A percentile compares a stretch with the other conserved stretches of the same genome.
Evolutionary conservation across 2,888 invertebrate genomes (phyloP).

Genomic region (Melinaea menophilus): DNA sequence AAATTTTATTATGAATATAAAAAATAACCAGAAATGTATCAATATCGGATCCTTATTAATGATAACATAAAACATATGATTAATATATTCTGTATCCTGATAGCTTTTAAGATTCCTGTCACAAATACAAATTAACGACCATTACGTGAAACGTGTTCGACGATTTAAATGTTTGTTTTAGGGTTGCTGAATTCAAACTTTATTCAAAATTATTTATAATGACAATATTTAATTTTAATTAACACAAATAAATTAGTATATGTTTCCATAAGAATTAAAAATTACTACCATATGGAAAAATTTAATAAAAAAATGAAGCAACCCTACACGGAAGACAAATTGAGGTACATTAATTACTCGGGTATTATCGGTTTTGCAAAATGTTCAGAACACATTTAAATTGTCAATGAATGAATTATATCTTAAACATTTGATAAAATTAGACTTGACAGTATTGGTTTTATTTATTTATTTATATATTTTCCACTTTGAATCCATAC

Average conservation of each 20-base stretch:
- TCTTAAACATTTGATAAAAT: too few relatives aligned
- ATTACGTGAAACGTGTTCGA: conserved; percentile 4
- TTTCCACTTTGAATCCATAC: too few relatives aligned
- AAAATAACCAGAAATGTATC: too few relatives aligned
- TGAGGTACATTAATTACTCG: not conserved
- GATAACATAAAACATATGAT: not conserved
- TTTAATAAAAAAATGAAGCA: not conserved
- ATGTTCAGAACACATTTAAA: conserved; percentile 3
- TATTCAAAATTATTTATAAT: not conserved
- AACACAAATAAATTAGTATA: not conserved
- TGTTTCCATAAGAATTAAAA: too few relatives aligned
- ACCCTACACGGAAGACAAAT: conserved; percentile 2
- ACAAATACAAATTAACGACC: conserved; percentile 5
- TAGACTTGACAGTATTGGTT: too few relatives aligned
- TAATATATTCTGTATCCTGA: not conserved
- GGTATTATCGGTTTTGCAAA: conserved; percentile 1
- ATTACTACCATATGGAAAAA: not conserved
- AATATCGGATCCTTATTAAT: not conserved
- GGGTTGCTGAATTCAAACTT: not conserved
- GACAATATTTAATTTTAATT: not conserved
- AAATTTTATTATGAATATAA: too few relatives aligned
- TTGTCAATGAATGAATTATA: not conserved
- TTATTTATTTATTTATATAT: too few relatives aligned
- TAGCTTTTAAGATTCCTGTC: not conserved
- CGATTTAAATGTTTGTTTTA: not conserved